Conservation (phyloP, 2,888 invertebrate species). For the Coleophora flavipennella region DNA sequence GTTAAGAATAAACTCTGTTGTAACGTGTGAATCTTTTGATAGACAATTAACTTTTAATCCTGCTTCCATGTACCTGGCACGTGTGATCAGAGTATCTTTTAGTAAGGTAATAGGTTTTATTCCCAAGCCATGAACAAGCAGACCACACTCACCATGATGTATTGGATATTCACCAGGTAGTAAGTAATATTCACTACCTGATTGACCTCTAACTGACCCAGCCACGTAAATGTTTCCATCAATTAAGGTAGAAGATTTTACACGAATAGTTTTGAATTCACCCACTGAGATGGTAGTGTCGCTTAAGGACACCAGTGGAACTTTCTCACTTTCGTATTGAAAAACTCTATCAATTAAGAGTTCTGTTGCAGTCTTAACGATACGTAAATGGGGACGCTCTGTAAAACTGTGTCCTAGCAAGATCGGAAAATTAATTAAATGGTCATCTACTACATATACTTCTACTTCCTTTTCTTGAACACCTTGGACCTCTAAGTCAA, state of each 20-base stretch:
- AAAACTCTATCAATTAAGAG: background rate
- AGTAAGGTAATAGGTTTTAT: background rate
- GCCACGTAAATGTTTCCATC: background rate
- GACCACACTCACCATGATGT: background rate
- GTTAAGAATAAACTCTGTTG: background rate
- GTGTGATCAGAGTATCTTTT: background rate
- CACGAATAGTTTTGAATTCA: background rate
- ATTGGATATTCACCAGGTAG: background rate
- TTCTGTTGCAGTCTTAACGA: background rate
- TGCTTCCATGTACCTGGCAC: background rate
- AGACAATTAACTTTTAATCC: background rate
- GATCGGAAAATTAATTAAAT: background rate
- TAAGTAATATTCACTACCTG: background rate
- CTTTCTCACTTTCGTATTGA: background rate
- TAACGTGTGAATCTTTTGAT: rapidly evolving
- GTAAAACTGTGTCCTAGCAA: background rate
- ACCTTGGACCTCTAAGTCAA: background rate
- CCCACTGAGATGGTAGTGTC: background rate
- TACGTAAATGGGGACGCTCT: background rate
- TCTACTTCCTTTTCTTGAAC: background rate
- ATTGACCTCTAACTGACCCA: background rate
- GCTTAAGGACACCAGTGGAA: background rate
- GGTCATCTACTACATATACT: background rate
- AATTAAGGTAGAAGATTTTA: background rate
- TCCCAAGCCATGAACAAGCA: background rate